These are phyloP conservation scores for Struthidea cinerea DNA, from an alignment of 2,113 vertebrate species.

Conservation along the genomic window DNA sequence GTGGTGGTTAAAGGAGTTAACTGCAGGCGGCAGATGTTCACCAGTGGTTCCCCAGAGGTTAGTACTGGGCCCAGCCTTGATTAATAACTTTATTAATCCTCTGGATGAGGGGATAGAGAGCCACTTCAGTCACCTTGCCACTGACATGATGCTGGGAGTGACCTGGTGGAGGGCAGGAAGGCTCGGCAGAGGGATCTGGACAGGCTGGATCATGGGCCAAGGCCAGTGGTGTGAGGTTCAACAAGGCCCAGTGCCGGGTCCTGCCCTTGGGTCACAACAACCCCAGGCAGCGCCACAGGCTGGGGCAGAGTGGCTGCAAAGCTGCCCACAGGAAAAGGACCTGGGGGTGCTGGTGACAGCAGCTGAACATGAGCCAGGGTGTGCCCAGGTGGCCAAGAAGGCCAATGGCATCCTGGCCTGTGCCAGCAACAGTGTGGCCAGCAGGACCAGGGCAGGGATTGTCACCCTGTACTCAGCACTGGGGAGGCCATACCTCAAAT, in stretches of 20 bases:
- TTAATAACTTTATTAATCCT: not conserved
- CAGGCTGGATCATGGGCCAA: not conserved
- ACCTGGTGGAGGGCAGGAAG: not conserved
- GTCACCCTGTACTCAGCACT: accelerated
- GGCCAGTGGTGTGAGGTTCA: not conserved
- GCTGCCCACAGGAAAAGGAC: not conserved
- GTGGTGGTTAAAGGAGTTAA: not conserved
- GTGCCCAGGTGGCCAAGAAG: not conserved
- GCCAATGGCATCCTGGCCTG: not conserved
- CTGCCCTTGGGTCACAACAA: not conserved
- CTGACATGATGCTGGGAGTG: accelerated
- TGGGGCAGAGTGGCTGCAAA: not conserved
- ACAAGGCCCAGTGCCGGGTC: not conserved
- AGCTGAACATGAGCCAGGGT: not conserved
- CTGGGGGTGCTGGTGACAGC: not conserved
- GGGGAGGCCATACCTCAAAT: accelerated
- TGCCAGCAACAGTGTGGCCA: accelerated
- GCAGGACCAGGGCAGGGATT: not conserved
- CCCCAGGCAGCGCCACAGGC: not conserved
- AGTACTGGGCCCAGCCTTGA: not conserved
- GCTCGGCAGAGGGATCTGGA: not conserved
- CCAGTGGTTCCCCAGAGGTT: too few species aligned
- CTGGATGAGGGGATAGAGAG: not conserved
- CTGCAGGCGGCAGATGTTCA: not conserved
- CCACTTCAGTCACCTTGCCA: accelerated